Base-by-base conservation (phyloP, 2,888 invertebrate genomes). In the Thera britannica region DNA sequence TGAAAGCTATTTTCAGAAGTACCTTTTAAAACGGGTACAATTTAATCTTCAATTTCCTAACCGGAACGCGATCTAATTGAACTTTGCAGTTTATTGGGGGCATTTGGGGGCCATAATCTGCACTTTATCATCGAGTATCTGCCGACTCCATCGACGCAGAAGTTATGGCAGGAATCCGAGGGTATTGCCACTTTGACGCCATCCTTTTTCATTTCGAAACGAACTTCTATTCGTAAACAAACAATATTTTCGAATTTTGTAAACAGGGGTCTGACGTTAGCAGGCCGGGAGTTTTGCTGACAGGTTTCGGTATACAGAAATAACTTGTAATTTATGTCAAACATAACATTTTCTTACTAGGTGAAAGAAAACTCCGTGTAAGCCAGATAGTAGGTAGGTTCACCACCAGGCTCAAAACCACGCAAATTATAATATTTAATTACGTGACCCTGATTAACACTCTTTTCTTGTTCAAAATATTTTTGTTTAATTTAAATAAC, bases 81-180 rank as follows among this genome's bases (percentile, higher is more conserved):
- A 73, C 72, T 75, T 73, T 73, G 70, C 75, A 75, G 73, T 73
- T 75, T 73, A 73, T 75, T 71, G 75, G 64, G 72, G 73, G 71
- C 71, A 72, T 68, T 70, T 71, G 63, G 70, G 41, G 72, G 70
- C 70, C 58, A 72, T 73, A 73, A 75, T 73, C 75, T 72, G 73
- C 72, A 75, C 73, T 75, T 75, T 73, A 75, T 75, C 75, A 75
- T 73, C 68, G 67, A 73, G 70, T 75, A 75, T 75, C 75, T 73
- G 66, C 68, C 52, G 61, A 73, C 72, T 72, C 72, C 70, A 71
- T 73, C 75, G 73, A 64, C 67, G 65, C 69, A 65, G 61, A 70
- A 75, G 72, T 75, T 75, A 73, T 73, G 71, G 68, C 67, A 70
- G 57, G 63, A 70, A 73, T 68, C 70, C 71, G 64, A 63, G 69